These are phyloP conservation scores for Hylia prasina DNA, from an alignment of 2,113 vertebrate species.

Conservation along the genomic window DNA sequence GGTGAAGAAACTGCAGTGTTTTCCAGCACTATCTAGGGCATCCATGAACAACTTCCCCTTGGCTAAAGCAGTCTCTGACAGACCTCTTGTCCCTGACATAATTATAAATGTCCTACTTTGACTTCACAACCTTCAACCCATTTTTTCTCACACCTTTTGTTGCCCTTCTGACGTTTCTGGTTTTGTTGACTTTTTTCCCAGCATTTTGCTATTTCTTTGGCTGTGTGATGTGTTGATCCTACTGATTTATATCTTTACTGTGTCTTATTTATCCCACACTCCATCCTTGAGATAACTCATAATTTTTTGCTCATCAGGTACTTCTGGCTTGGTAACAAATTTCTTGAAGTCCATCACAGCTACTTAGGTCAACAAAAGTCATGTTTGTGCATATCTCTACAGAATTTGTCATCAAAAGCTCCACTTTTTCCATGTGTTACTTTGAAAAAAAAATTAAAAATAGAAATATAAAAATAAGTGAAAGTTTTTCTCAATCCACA, in stretches of 20 bases:
- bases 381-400: background rate
- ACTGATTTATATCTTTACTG: background rate
- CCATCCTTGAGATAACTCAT: background rate
- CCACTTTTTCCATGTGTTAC: background rate
- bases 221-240: background rate
- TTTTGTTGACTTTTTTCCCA: background rate
- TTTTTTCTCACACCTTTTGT: background rate
- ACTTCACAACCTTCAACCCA: background rate
- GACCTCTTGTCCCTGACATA: constrained; percentile 38
- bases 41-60: constrained; percentile 12
- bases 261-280: background rate
- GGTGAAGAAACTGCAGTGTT: background rate
- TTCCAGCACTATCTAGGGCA: background rate
- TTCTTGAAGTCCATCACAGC: background rate
- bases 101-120: background rate
- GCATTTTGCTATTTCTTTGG: background rate
- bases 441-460: background rate
- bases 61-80: background rate
- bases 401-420: background rate
- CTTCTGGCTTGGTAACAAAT: background rate
- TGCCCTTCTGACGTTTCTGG: background rate
- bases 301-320: background rate
- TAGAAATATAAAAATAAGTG: background rate
- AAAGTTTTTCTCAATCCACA: background rate
- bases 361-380: background rate